phyloP scores from a whole-genome alignment of 2,888 invertebrate species.

The Oasisia sp. region DNA sequence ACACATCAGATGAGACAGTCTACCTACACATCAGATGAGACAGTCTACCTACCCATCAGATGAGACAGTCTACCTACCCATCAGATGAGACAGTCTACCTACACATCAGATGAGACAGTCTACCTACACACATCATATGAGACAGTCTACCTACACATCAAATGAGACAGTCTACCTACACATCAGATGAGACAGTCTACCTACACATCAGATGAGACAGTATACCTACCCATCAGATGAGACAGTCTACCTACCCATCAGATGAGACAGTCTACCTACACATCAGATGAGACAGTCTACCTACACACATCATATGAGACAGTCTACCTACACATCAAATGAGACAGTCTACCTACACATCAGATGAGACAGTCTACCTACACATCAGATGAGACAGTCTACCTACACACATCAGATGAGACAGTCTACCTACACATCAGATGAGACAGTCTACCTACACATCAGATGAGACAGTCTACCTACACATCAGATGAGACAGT shows the following conservation, averaged over 20 bases:
- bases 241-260: conserved; percentile 66
- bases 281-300: conserved; percentile 68
- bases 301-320: conserved; percentile 62
- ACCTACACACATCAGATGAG: no score
- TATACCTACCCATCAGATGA: conserved; percentile 66
- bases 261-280: no score
- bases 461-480: no score
- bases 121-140: conserved; percentile 63
- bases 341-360: conserved; percentile 66
- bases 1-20: no score
- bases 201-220: conserved; percentile 67
- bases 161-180: conserved; percentile 67
- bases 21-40: conserved; percentile 67
- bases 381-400: conserved; percentile 68
- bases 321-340: conserved; percentile 66
- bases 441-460: conserved; percentile 67
- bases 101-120: conserved; percentile 68
- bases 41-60: conserved; percentile 66
- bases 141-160: conserved; percentile 66
- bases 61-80: conserved; percentile 66
- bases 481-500: conserved; percentile 67
- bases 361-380: no score
- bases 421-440: no score
- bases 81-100: no score
- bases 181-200: no score